Percentiles rank a stretch among this genome's conserved stretches.
Evolutionary conservation across 2,113 vertebrate species (phyloP).

Genomic region (Gymnarchus niloticus): DNA sequence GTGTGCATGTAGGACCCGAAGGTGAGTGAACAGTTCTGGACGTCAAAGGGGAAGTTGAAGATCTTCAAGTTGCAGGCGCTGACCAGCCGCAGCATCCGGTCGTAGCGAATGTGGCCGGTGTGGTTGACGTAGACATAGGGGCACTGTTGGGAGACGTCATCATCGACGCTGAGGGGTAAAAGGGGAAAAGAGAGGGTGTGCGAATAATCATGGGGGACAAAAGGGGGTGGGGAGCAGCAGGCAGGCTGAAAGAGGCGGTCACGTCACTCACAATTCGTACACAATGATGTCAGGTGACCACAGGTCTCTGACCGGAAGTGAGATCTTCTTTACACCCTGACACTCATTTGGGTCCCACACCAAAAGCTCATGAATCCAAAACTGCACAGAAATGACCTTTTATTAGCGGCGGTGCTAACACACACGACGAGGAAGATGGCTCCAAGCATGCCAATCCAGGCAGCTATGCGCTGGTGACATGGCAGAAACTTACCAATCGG

Average conservation of each 20-base stretch:
- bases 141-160: slow-evolving; percentile 62
- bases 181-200: background rate
- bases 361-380: slow-evolving; percentile 67
- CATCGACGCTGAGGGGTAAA: slow-evolving; percentile 56
- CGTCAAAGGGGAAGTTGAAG: slow-evolving; percentile 75
- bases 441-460: background rate
- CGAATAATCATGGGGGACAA: background rate
- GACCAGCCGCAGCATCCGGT: slow-evolving; percentile 66
- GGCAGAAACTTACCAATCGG: slow-evolving; percentile 50
- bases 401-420: background rate
- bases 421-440: background rate
- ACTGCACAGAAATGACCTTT: slow-evolving; percentile 43
- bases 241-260: background rate
- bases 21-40: slow-evolving; percentile 72
- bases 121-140: slow-evolving; percentile 70
- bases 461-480: background rate
- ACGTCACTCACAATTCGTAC: slow-evolving; percentile 61
- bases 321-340: slow-evolving; percentile 58
- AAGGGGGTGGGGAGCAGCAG: background rate
- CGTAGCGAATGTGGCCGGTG: slow-evolving; percentile 65
- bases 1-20: slow-evolving; percentile 76
- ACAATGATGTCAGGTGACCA: slow-evolving; percentile 75
- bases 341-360: slow-evolving; percentile 66
- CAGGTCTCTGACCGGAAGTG: slow-evolving; percentile 62
- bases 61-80: slow-evolving; percentile 73